These are phyloP conservation scores for Silurus glanis DNA, from an alignment of 2,113 vertebrate genomes.

Conservation along the genomic window DNA sequence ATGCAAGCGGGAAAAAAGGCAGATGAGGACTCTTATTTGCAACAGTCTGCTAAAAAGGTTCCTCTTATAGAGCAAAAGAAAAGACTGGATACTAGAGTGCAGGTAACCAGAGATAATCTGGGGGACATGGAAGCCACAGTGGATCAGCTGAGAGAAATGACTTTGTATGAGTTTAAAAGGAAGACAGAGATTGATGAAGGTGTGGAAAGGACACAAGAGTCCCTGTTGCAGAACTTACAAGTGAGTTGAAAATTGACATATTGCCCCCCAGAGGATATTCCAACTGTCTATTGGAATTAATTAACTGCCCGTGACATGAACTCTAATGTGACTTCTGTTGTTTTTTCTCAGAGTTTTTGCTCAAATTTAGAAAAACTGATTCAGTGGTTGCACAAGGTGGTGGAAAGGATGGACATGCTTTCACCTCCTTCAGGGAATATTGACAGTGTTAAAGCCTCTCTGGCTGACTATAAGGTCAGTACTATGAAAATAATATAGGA, in stretches of 20 bases:
- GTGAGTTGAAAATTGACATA: constrained; percentile 61
- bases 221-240: constrained; percentile 81
- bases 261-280: too few relatives aligned
- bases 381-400: constrained; percentile 75
- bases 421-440: constrained; percentile 63
- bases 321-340: neutral
- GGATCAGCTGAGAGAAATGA: constrained; percentile 54
- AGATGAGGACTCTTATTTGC: neutral
- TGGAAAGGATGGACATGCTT: constrained; percentile 69
- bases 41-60: constrained; percentile 8
- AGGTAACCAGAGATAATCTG: constrained; percentile 40
- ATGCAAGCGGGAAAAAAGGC: constrained; percentile 29
- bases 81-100: constrained; percentile 38
- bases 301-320: neutral
- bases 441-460: constrained; percentile 70
- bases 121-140: constrained; percentile 56
- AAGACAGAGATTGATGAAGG: constrained; percentile 48
- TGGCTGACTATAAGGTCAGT: constrained; percentile 82
- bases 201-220: constrained; percentile 53
- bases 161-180: constrained; percentile 46
- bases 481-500: neutral
- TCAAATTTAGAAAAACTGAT: constrained; percentile 85
- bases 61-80: neutral
- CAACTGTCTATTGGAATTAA: neutral
- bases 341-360: constrained; percentile 79